These are phyloP conservation scores for Pteromalus puparum DNA, from an alignment of 1,140 invertebrate genomes.

Conservation along the genomic window DNA sequence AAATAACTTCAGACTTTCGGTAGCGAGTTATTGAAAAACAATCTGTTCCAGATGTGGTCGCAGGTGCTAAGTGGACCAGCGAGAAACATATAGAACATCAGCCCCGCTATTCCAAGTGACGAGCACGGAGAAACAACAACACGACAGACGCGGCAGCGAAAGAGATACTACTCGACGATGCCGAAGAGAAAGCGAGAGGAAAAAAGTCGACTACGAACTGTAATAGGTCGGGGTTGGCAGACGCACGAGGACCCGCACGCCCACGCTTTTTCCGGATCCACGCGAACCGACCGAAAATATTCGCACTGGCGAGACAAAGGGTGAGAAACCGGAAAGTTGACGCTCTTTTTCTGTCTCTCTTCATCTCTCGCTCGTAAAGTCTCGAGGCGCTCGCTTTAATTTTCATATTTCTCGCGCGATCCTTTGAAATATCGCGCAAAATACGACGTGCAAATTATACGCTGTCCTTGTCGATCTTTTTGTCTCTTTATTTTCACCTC, in stretches of 20 bases:
- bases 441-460: slow-evolving; percentile 36
- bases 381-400: slow-evolving; percentile 15
- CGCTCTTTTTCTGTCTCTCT: slow-evolving; percentile 56
- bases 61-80: not conserved
- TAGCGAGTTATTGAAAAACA: not conserved
- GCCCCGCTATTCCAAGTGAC: not conserved
- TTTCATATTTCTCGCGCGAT: slow-evolving; percentile 2
- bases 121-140: not conserved
- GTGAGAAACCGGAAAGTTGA: slow-evolving; percentile 63
- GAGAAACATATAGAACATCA: not conserved
- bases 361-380: slow-evolving; percentile 32
- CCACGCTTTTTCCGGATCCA: slow-evolving; percentile 62
- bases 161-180: not conserved
- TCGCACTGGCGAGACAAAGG: slow-evolving; percentile 61
- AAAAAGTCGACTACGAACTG: slow-evolving; percentile 52
- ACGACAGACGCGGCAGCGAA: not conserved
- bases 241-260: slow-evolving; percentile 54
- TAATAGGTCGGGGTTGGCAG: slow-evolving; percentile 62
- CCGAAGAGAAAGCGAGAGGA: slow-evolving; percentile 12
- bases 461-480: not conserved
- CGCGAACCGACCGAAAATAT: slow-evolving; percentile 63
- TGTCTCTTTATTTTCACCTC: not conserved
- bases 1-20: too few species aligned
- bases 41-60: not conserved
- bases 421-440: slow-evolving; percentile 16